Conservation (phyloP, 2,888 invertebrate species). For the Ormia ochracea region DNA sequence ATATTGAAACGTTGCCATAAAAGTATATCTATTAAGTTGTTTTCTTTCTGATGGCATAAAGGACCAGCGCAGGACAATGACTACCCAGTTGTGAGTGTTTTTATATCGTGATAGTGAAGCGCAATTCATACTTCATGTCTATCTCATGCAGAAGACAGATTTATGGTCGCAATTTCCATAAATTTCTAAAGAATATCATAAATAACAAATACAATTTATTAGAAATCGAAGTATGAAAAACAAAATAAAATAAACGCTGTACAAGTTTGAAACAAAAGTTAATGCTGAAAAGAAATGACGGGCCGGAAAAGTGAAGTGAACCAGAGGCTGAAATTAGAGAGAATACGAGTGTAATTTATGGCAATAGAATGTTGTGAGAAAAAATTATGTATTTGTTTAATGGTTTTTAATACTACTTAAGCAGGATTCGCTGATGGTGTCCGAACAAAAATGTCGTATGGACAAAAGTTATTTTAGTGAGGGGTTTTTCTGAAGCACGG, state of each 20-base stretch:
- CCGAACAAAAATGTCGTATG: too few species aligned
- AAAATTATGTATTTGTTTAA: too few species aligned
- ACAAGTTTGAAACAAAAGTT: neutral
- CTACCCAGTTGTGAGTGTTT: neutral
- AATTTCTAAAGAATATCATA: conserved; percentile 25
- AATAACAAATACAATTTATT: conserved; percentile 28
- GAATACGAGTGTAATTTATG: too few species aligned
- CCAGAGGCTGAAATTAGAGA: too few species aligned
- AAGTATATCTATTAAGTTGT: neutral
- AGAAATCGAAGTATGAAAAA: conserved; percentile 21
- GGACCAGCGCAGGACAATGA: conserved; percentile 28
- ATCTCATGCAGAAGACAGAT: conserved; percentile 10
- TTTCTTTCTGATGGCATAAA: conserved; percentile 20
- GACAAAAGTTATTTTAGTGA: too few species aligned
- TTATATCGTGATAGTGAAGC: neutral
- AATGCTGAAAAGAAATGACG: too few species aligned
- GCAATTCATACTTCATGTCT: conserved; percentile 19
- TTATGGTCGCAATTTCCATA: conserved; percentile 39
- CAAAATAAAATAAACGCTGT: neutral
- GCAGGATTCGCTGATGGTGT: too few species aligned
- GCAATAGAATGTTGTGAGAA: too few species aligned
- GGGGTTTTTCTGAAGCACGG: too few species aligned
- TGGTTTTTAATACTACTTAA: too few species aligned
- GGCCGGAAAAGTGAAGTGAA: too few species aligned
- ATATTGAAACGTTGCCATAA: neutral